Base-by-base conservation (phyloP, 2,797 vertebrate species). In the Vipera ursinii region DNA sequence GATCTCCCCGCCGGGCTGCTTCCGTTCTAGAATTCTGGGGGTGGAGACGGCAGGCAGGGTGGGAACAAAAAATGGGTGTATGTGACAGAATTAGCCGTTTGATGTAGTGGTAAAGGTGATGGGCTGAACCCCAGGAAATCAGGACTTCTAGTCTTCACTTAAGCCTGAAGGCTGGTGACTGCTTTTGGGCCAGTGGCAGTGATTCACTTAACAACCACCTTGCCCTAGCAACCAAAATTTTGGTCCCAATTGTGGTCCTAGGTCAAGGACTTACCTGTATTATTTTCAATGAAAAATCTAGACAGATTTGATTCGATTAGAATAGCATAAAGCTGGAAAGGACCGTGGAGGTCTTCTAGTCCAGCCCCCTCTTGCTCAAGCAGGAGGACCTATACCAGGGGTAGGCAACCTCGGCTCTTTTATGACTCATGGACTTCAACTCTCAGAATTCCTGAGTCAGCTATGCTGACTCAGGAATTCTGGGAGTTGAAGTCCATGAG, bases 1-100 rank as follows among this genome's bases (percentile, higher is more conserved):
- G 6, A 98, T 98, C 97, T 99, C 99, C 1, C 98, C 98, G 95
- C 98, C 98, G 2, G 97, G 93, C 95, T 99, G 99, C 2, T 97
- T 97, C 96, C 98, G 98, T 96, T 99, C 99, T 63, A 99, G 97
- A 94, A 99, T 94, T 95, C 99, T 99, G 95, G 48, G 0, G 57
- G 90, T 55, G 28, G 14, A 88, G 90, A 89, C 17, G 85, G 87
- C 44, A 88, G 93, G 69, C 14, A 94, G 51, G 95, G 82, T 53
- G 87, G 12, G n/a, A 91, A 51, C 13, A 1, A 87, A 94, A 6
- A 60, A 78, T 0, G 78, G n/a, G 6, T n/a, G 53, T 2, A 63
- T 22, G 26, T 9, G 14, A 20, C 7, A 65, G 14, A 44, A 17
- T 1, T 69, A 26, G 32, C 26, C 12, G 3, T 57, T 87, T 87